Conservation (phyloP, 2,113 vertebrate species). For the Oreochromis aureus region DNA sequence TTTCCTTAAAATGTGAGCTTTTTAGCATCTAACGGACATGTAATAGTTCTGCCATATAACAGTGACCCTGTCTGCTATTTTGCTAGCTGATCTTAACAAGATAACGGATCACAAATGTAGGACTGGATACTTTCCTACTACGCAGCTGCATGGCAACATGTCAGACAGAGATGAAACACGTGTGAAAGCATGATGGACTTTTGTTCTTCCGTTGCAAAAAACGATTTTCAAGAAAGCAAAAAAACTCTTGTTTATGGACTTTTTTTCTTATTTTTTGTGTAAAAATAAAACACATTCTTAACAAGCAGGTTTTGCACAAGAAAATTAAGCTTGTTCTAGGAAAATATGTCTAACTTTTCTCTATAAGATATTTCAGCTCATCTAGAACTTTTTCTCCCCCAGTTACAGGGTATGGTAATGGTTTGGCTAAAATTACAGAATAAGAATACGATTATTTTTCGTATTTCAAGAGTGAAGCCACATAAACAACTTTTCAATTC, state of each 20-base stretch:
- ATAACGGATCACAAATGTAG: not conserved
- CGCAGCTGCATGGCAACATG: not conserved
- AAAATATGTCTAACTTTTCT: not conserved
- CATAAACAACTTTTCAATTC: not conserved
- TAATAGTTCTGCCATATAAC: not conserved
- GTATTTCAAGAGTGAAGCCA: not conserved
- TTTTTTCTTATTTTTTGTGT: not conserved
- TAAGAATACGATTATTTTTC: not conserved
- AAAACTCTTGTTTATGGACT: not conserved
- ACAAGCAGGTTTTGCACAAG: not conserved
- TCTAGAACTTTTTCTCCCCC: accelerated
- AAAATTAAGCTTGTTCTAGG: not conserved
- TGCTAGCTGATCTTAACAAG: not conserved
- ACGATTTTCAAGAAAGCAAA: no score
- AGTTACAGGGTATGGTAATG: not conserved
- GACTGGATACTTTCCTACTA: not conserved
- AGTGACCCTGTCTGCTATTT: not conserved
- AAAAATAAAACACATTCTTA: not conserved
- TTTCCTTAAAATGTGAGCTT: not conserved
- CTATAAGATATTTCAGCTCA: not conserved
- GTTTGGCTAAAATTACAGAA: not conserved
- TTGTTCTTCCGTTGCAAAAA: not conserved
- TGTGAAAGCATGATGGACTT: not conserved
- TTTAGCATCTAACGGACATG: not conserved
- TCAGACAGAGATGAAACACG: not conserved